Evolutionary conservation across 2,888 invertebrate species (phyloP), one percentile per base, ranked within the genome.

Genomic region (Sminthurinus aureus): DNA sequence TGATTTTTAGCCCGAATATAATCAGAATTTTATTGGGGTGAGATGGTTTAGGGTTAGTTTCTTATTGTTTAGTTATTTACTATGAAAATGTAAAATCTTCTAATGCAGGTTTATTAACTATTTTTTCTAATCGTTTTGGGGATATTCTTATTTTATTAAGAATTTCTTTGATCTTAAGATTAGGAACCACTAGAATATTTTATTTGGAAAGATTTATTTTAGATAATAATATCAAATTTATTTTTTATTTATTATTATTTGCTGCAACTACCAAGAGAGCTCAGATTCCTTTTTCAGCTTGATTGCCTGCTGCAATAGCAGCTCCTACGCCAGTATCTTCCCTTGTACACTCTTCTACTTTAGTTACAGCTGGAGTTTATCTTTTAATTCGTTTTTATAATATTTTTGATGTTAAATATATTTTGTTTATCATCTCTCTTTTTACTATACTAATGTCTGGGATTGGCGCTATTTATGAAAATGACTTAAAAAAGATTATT

Each of bases 271-370:
- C 94, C 85, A 95, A 95, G 91, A 95, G 94, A 88, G 95, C 95
- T 89, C 95, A 95, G 90, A 93, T 95, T 92, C 95, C 95, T 76
- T 95, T 95, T 93, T 94, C 94, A 85, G 92, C 94, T 75, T 95
- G 95, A 89, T 90, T 95, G 78, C 95, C 95, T 0, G 93, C 93
- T 0, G 94, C 94, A 73, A 95, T 95, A 90, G 94, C 94, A 0
- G 95, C 94, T 74, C 95, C 95, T 64, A 95, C 94, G 0, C 94
- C 94, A 13, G 93, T 95, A 83, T 94, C 94, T n/a, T 92, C 94
- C 85, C 92, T 95, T 91, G 94, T 94, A 87, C 94, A 95, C 92
- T 95, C 95, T 86, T 95, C 94, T 6, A 95, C 95, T 86, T 92
- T 95, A 90, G 95, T 95, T 0, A 95, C 95, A 15, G 94, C 95